Base-by-base conservation (phyloP, 2,113 vertebrate species). In the Podiceps cristatus region DNA sequence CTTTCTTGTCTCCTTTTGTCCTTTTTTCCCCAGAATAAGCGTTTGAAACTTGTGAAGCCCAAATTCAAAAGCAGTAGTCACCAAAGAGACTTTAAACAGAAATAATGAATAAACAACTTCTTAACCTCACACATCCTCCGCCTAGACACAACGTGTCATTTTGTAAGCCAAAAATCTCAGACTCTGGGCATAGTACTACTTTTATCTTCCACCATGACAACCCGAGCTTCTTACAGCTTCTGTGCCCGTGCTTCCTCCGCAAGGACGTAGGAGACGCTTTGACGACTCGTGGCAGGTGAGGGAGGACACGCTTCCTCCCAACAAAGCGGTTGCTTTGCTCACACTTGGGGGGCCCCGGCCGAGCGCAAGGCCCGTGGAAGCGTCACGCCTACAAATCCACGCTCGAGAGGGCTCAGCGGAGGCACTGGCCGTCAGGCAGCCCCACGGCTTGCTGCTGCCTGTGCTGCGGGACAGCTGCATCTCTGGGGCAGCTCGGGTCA, bases 401-500 rank as follows among this genome's bases (percentile, higher is more conserved):
- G 15, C 58, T 22, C 4, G 49, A 31, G 44, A 40, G 56, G 58
- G 47, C 58, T 33, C 52, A 80, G 74, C 8, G 3, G 50, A 79
- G 2, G 33, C 33, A 7, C 35, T 5, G 44, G 29, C 28, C 44
- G 1, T 7, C 1, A 10, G 27, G 47, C 47, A 37, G 28, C 50
- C 40, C 6, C 13, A 9, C 4, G 42, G 56, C 31, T 62, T 7
- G 14, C 31, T 4, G 37, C 37, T 37, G 37, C 37, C 72, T 8
- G 18, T 4, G 19, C 33, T 7, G 62, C 45, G 15, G 10, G 55
- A 18, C 12, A 4, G 45, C 25, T 6, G 1, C 35, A 5, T 9
- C 35, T 20, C 2, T 1, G 4, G 52, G 49, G n/a, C 7, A 5
- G 12, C 24, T 4, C 1, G 29, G 24, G 2, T 16, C 7, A 6